These are phyloP conservation scores for Chiloscyllium plagiosum DNA, from an alignment of 2,113 vertebrate genomes.

Conservation along the genomic window DNA sequence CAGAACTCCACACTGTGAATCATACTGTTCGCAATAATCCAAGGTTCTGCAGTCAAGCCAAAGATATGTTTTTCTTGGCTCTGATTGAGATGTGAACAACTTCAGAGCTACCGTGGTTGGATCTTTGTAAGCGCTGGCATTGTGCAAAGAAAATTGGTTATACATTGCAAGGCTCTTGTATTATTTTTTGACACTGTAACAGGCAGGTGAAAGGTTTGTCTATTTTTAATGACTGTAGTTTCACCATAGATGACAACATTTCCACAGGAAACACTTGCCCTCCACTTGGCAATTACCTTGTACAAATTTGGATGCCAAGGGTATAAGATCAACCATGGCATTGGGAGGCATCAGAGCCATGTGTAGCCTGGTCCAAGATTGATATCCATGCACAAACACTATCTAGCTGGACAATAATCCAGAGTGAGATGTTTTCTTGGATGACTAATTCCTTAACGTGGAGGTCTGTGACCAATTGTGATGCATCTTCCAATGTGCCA, in stretches of 20 bases:
- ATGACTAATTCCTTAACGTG: not conserved
- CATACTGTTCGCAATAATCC: not conserved
- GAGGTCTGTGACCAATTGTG: not conserved
- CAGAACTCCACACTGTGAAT: constrained; percentile 5
- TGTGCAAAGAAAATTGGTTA: not conserved
- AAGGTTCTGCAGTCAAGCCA: not conserved
- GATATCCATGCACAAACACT: not conserved
- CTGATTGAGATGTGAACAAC: not conserved
- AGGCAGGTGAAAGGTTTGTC: not conserved
- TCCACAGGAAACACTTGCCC: not conserved
- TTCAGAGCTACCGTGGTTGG: not conserved
- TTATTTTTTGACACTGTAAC: not conserved
- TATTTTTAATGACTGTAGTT: not conserved
- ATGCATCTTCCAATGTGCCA: not conserved
- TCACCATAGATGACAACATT: not conserved
- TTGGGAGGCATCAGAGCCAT: not conserved
- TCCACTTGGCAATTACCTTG: not conserved
- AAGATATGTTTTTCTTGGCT: constrained; percentile 19
- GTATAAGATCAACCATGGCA: not conserved
- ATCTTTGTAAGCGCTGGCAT: not conserved
- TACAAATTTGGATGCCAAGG: too few species aligned
- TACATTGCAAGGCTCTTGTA: not conserved
- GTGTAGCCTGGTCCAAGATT: not conserved
- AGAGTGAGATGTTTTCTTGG: too few species aligned
- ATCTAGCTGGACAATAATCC: not conserved